Evolutionary conservation across 2,797 vertebrate genomes (phyloP).

Genomic region (Pseudomugil tenellus): DNA sequence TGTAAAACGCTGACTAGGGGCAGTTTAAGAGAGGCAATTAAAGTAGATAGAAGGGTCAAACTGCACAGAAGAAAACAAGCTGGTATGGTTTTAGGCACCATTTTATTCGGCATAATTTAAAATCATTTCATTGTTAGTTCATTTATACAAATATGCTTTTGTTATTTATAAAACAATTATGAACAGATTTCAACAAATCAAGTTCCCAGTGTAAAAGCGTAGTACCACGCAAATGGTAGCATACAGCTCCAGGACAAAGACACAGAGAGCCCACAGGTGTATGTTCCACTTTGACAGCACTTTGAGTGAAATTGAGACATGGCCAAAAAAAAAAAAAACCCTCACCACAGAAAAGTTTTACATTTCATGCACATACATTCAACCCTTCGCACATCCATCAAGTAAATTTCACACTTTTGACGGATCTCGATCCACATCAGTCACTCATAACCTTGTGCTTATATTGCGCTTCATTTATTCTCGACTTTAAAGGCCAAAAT

Average conservation of each 20-base stretch:
- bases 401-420: slow-evolving; percentile 59
- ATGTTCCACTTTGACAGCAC: slow-evolving; percentile 74
- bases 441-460: slow-evolving; percentile 46
- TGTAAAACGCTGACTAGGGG: not conserved
- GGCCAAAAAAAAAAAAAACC: slow-evolving; percentile 20
- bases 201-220: slow-evolving; percentile 92
- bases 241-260: slow-evolving; percentile 76
- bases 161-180: slow-evolving; percentile 87
- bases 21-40: not conserved
- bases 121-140: slow-evolving; percentile 88
- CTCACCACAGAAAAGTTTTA: slow-evolving; percentile 69
- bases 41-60: not conserved
- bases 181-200: slow-evolving; percentile 84
- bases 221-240: slow-evolving; percentile 84
- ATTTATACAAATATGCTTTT: slow-evolving; percentile 88
- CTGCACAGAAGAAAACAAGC: not conserved
- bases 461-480: slow-evolving; percentile 54
- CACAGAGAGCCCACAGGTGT: slow-evolving; percentile 72
- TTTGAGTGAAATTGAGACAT: slow-evolving; percentile 68
- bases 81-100: slow-evolving; percentile 63
- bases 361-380: slow-evolving; percentile 71
- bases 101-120: slow-evolving; percentile 90
- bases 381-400: slow-evolving; percentile 57
- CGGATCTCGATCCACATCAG: slow-evolving; percentile 53
- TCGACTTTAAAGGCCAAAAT: slow-evolving; percentile 61